Base-by-base conservation (phyloP, 1,140 invertebrate species). In the Eriosoma lanigerum region DNA sequence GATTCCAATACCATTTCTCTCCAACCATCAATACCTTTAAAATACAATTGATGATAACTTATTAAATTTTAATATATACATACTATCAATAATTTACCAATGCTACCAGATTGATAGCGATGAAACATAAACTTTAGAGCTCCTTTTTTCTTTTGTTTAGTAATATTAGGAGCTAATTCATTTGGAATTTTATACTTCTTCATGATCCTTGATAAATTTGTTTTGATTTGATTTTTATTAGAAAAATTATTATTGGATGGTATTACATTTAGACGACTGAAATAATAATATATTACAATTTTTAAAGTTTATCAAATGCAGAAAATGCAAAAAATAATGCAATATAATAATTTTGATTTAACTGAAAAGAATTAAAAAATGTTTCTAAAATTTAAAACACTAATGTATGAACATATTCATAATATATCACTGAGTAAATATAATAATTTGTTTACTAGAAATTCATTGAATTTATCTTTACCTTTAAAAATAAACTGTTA, bases 1-100 rank as follows among this genome's bases (percentile, higher is more conserved):
- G 89, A 89, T 84, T 92, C 90, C 83, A 88, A 88, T 0, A 89
- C 88, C 87, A 92, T 89, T 86, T 93, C 92, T 82, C 89, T 88
- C 86, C 89, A 92, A 82, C 90, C 90, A 82, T 88, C 88, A 29
- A 84, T 84, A 82, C 87, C 89, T 90, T 66, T 38, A 82, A n/a
- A 44, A 44, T 58, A 44, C 8, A 2, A 17, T 2, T 48, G n/a
- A 78, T 46, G 68, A 32, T 19, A 46, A 24, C n/a, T n/a, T 54
- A 58, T 38, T 38, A 19, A 26, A 19, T n/a, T 24, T 46, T 24
- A n/a, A 29, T 12, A 78, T 26, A 58, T 17, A 70, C 13, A 0
- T 19, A 12, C 4, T 29, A n/a, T 15, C 3, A 62, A 17, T 50
- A 48, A 64, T 81, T 80, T 78, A 60, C 82, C 80, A 29, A 26